Evolutionary conservation across 2,113 vertebrate genomes (phyloP).

Genomic region (Heterochromis multidens): DNA sequence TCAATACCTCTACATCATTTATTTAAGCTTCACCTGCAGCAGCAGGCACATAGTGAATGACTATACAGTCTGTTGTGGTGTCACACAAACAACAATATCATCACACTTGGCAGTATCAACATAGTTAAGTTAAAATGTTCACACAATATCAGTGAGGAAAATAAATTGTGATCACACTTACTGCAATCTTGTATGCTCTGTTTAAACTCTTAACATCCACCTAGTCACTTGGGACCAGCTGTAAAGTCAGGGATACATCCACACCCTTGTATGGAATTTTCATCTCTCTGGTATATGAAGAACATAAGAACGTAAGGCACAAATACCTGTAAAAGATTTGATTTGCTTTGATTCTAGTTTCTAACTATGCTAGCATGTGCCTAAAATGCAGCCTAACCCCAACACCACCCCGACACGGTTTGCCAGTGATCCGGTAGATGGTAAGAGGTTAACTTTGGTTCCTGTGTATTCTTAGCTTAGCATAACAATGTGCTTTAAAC

Average conservation of each 20-base stretch:
- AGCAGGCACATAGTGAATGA: background rate
- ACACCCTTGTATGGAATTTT: background rate
- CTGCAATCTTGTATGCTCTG: background rate
- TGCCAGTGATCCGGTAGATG: background rate
- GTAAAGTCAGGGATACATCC: background rate
- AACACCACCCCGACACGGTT: background rate
- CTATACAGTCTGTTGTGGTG: background rate
- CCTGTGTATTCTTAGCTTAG: background rate
- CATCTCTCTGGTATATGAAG: background rate
- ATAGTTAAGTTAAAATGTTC: background rate
- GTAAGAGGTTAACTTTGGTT: background rate
- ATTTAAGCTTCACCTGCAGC: constrained; percentile 60
- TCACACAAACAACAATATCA: background rate
- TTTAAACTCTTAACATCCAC: background rate
- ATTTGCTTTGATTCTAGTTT: background rate
- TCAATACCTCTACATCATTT: constrained; percentile 48
- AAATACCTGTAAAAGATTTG: accelerated
- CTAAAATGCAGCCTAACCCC: background rate
- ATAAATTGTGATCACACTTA: background rate
- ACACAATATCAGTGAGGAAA: background rate
- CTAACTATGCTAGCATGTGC: background rate
- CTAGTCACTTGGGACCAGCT: background rate
- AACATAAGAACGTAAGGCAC: background rate
- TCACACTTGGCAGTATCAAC: background rate
- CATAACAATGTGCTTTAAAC: background rate